Evolutionary conservation across 2,888 invertebrate species (phyloP), one percentile per base, ranked within the genome.

Genomic region (Tipula confusa): DNA sequence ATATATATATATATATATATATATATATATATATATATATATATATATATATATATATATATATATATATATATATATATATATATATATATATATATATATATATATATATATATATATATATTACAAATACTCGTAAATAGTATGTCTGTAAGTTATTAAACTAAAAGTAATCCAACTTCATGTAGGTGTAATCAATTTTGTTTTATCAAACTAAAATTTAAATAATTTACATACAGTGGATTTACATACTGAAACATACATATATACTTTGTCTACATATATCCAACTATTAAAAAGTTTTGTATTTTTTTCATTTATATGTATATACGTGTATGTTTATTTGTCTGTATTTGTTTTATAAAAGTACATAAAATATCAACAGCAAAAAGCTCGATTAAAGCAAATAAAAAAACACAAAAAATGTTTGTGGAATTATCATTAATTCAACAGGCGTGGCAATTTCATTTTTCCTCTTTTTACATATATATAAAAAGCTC

Each of bases 161-260:
- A 29, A 80, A 15, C 15, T n/a, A 29, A 80, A 80, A 80, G 29
- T 80, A 29, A 31, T 80, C 31, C 80, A 29, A 80, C 31, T 80
- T 80, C n/a, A 80, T 80, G 80, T 80, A 80, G 80, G 80, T 80
- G 80, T 80, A 80, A 80, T 80, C 29, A 80, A 80, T 80, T 80
- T 80, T 29, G 80, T 80, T 29, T 80, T 80, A 64, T 64, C 64
- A 64, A 64, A 64, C 18, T 64, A 64, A 64, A n/a, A 64, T 64
- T 64, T 64, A 24, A 64, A 64, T 64, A 64, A 24, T 64, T 64
- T 64, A 64, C 64, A 64, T 64, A 64, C 64, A 64, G 11, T 64
- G 24, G 64, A 64, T 64, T 24, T 64, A 18, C n/a, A n/a, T 24
- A 64, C 64, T 7, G 64, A n/a, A n/a, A n/a, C n/a, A n/a, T 64